Evolutionary conservation across 2,797 vertebrate species (phyloP).

Genomic region (Sebastiscus tertius): DNA sequence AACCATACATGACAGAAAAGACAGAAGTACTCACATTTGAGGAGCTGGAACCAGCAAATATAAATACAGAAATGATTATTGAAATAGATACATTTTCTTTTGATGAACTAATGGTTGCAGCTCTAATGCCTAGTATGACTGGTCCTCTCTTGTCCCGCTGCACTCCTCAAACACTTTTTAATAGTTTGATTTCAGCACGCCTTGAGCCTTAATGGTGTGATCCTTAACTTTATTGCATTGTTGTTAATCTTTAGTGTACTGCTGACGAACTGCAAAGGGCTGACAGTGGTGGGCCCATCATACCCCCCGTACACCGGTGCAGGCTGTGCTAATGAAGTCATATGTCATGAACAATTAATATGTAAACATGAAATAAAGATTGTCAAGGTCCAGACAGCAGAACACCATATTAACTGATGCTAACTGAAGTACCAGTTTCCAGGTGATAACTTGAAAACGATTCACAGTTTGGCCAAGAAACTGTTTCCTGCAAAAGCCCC

Average conservation of each 20-base stretch:
- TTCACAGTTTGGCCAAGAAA: slow-evolving; percentile 17
- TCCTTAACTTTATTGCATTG: not conserved
- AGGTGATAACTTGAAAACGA: slow-evolving; percentile 43
- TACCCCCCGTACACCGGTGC: not conserved
- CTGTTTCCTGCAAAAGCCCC: slow-evolving; percentile 13
- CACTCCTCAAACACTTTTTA: not conserved
- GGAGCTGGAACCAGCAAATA: not conserved
- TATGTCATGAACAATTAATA: not conserved
- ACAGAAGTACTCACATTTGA: not conserved
- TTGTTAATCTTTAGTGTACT: not conserved
- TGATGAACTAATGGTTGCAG: not conserved
- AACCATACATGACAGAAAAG: not conserved
- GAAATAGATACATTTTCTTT: not conserved
- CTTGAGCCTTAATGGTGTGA: not conserved
- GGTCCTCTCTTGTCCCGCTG: not conserved
- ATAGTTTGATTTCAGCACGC: not conserved
- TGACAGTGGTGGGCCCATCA: not conserved
- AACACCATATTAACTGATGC: slow-evolving; percentile 16
- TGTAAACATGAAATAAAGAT: not conserved
- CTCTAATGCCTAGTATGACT: not conserved
- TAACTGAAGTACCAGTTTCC: slow-evolving; percentile 29
- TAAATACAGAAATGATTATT: not conserved
- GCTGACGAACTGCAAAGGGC: not conserved
- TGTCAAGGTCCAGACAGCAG: slow-evolving; percentile 16
- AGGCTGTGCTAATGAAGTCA: not conserved